phyloP scores from a whole-genome alignment of 2,888 invertebrate genomes.

The Sinhomidia bicolor region DNA sequence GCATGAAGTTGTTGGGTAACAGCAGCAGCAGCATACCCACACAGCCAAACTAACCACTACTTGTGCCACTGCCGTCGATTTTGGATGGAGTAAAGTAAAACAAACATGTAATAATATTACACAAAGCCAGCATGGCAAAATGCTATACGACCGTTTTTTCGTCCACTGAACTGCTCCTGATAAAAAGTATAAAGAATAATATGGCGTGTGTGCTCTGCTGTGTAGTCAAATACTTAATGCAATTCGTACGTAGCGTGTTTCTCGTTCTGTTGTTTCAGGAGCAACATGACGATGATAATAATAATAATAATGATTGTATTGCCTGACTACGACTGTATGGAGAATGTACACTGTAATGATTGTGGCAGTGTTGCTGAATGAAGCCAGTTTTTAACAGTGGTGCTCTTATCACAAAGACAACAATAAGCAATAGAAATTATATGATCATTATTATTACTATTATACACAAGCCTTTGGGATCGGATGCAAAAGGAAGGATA shows the following conservation, averaged over 20 bases:
- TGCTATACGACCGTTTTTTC: neutral
- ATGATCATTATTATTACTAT: neutral
- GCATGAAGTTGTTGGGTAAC: constrained; percentile 52
- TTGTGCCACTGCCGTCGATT: neutral
- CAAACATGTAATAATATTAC: neutral
- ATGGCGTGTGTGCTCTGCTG: neutral
- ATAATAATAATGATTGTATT: constrained; percentile 29
- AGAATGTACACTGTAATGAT: neutral
- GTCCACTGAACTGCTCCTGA: neutral
- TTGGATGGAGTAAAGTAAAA: constrained; percentile 14
- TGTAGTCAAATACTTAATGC: constrained; percentile 22
- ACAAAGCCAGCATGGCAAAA: neutral
- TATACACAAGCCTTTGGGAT: no score
- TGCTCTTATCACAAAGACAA: constrained; percentile 19
- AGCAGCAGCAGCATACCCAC: constrained; percentile 18
- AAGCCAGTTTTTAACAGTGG: neutral
- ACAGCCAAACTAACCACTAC: constrained; percentile 6
- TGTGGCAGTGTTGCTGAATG: neutral
- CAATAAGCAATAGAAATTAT: constrained; percentile 14
- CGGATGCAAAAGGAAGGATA: no score
- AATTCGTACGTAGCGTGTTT: constrained; percentile 43
- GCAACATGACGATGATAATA: neutral
- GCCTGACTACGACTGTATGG: neutral
- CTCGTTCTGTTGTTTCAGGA: neutral
- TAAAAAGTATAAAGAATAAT: neutral